phyloP scores from a whole-genome alignment of 2,113 vertebrate genomes.

The Scalopus aquaticus region DNA sequence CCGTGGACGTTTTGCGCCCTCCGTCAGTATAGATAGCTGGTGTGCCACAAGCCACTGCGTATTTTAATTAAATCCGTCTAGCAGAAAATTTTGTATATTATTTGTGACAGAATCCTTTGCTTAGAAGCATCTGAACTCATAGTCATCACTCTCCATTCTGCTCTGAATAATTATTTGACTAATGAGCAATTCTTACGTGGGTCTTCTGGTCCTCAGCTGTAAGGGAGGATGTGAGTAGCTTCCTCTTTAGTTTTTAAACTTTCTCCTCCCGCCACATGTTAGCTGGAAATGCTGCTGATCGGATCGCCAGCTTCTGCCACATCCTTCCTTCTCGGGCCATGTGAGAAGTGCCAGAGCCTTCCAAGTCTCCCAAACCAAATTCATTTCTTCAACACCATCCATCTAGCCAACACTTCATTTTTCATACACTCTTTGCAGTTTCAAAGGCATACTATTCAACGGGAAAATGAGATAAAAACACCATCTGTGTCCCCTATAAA shows the following conservation, averaged over 20 bases:
- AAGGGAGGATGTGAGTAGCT: not conserved
- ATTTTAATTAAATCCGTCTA: slow-evolving; percentile 9
- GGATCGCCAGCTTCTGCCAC: slow-evolving; percentile 21
- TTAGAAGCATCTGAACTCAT: not conserved
- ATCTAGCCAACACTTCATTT: slow-evolving; percentile 52
- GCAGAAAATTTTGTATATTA: not conserved
- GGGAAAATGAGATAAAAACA: slow-evolving; percentile 74
- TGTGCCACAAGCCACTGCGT: not conserved
- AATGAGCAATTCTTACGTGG: not conserved
- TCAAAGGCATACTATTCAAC: slow-evolving; percentile 62
- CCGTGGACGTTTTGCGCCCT: not conserved
- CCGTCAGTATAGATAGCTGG: fast-evolving
- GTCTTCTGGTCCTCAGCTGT: not conserved
- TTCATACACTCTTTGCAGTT: slow-evolving; percentile 51
- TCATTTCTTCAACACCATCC: slow-evolving; percentile 37
- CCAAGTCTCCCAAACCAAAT: slow-evolving; percentile 60
- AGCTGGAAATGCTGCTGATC: slow-evolving; percentile 50
- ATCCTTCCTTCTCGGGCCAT: not conserved
- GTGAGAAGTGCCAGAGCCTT: not conserved
- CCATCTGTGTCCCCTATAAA: slow-evolving; percentile 69
- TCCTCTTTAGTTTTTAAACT: slow-evolving; percentile 6
- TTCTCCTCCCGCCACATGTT: slow-evolving; percentile 5
- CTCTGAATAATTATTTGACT: not conserved
- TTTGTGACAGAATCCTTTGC: not conserved
- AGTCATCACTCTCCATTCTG: not conserved